A percentile compares a stretch with the other conserved stretches of the same genome.
Conservation (phyloP, 1,140 invertebrate species). For the Whitmania pigra region DNA sequence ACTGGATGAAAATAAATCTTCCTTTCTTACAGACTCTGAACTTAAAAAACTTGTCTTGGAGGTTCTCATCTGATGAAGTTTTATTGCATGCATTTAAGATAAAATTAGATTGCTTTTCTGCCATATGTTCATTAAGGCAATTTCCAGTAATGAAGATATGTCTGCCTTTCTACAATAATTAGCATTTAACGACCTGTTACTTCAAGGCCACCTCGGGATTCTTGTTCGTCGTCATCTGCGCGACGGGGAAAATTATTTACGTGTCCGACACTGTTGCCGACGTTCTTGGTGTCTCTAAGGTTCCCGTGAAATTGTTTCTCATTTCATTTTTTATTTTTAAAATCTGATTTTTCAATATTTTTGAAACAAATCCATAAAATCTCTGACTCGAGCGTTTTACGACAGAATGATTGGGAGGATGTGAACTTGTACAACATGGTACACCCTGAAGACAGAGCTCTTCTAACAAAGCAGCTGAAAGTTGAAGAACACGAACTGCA, state of each 20-base stretch:
- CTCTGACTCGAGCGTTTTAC: no score
- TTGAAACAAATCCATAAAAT: no score
- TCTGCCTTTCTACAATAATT: background rate
- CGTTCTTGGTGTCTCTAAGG: constrained; percentile 85
- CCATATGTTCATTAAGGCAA: background rate
- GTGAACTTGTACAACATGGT: background rate
- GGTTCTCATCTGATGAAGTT: background rate
- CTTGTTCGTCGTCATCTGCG: constrained; percentile 93
- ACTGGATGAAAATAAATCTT: no score
- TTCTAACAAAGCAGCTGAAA: background rate
- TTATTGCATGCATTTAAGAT: background rate
- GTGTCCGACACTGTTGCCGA: constrained; percentile 97
- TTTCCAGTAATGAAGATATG: background rate
- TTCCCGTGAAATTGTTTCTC: constrained; percentile 27
- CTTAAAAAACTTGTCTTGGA: constrained; percentile 7
- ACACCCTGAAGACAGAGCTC: background rate
- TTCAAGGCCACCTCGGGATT: constrained; percentile 85
- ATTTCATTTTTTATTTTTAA: no score
- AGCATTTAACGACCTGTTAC: background rate
- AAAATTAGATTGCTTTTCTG: no score
- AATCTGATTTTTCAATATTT: no score
- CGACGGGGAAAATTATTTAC: constrained; percentile 88
- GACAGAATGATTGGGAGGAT: background rate
- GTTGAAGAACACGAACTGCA: background rate
- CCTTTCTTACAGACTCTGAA: constrained; percentile 8